Conservation (phyloP, 2,797 vertebrate genomes). For the Heteromormyrus szaboi region DNA sequence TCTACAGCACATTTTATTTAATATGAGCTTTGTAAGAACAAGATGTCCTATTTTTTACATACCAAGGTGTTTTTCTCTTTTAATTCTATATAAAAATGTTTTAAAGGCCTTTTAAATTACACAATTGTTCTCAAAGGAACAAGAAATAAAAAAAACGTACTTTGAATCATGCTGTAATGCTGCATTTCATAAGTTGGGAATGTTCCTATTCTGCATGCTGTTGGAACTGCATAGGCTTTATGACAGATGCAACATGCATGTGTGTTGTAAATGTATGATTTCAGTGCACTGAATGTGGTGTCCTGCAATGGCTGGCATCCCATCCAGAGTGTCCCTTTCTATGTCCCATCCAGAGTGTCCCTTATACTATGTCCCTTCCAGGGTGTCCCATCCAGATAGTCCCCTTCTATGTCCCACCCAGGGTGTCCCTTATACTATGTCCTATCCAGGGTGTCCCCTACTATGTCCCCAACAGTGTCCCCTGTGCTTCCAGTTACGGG, state of each 20-base stretch:
- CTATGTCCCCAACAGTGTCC: not conserved
- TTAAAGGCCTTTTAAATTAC: constrained; percentile 21
- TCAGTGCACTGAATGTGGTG: not conserved
- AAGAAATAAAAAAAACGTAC: not conserved
- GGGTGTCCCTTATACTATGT: not conserved
- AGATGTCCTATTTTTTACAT: constrained; percentile 13
- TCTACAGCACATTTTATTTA: not conserved
- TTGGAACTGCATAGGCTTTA: not conserved
- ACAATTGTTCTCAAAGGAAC: not conserved
- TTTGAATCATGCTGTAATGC: not conserved
- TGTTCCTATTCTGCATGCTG: not conserved
- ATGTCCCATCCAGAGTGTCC: not conserved
- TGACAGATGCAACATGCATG: not conserved
- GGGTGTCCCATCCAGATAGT: not conserved
- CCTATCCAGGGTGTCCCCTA: not conserved
- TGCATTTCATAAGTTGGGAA: not conserved
- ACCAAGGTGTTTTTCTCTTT: constrained; percentile 9
- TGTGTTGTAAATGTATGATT: not conserved
- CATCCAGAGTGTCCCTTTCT: not conserved
- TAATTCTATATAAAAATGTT: constrained; percentile 21
- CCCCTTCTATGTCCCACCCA: not conserved
- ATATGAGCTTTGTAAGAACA: not conserved
- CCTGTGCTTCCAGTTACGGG: not conserved
- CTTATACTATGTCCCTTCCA: not conserved
- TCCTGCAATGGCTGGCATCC: not conserved